Conservation (phyloP, 92 coral and sea anemone genomes). For the Umimayanthus chanpuru region DNA sequence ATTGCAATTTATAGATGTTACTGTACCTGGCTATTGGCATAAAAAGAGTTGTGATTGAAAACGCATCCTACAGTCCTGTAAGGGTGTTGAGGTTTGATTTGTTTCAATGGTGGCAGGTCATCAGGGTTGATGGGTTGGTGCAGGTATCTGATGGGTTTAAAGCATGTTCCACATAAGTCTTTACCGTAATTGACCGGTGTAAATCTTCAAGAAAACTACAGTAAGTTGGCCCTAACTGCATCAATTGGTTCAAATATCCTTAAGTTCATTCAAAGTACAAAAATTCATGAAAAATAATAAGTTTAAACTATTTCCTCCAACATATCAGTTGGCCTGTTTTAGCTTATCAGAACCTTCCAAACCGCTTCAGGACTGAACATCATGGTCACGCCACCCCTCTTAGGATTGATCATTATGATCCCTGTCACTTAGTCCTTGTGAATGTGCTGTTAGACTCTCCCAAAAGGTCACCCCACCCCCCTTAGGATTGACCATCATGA, state of each 20-base stretch:
- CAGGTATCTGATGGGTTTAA: conserved; percentile 62
- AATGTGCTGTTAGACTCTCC: too few relatives aligned
- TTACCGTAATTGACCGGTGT: too few relatives aligned
- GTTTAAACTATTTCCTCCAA: too few relatives aligned
- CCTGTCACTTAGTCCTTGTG: too few relatives aligned
- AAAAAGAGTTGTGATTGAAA: conserved; percentile 87
- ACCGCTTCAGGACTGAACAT: too few relatives aligned
- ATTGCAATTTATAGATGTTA: not conserved
- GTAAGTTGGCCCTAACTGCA: too few relatives aligned
- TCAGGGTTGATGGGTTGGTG: conserved; percentile 94
- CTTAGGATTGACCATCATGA: conserved; percentile 83
- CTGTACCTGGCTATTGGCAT: conserved; percentile 96
- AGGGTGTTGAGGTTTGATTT: conserved; percentile 77
- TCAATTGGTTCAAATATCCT: too few relatives aligned
- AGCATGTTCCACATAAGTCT: not conserved
- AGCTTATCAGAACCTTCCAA: not conserved
- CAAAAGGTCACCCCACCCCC: conserved; percentile 85
- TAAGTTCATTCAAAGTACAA: too few relatives aligned
- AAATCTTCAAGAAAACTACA: too few relatives aligned
- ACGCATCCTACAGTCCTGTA: conserved; percentile 97
- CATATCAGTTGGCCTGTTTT: too few relatives aligned
- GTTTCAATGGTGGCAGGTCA: conserved; percentile 86
- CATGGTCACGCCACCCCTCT: too few relatives aligned
- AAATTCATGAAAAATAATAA: too few relatives aligned
- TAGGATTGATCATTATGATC: conserved; percentile 38